Conservation (phyloP, 2,113 vertebrate genomes). For the Cricetomys ansorgei region DNA sequence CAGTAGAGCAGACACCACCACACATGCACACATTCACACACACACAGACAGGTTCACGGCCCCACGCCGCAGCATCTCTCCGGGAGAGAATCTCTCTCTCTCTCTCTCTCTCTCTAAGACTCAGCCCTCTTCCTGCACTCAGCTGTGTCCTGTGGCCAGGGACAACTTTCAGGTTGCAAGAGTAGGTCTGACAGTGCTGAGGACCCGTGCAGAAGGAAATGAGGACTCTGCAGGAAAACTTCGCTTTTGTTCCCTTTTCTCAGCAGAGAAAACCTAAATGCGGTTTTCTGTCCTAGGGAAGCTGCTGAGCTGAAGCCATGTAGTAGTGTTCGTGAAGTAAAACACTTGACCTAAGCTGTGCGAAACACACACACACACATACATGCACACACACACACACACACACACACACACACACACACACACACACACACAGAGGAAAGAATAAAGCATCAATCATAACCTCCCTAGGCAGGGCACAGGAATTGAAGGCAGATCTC, state of each 20-base stretch:
- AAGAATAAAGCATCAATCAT: not conserved
- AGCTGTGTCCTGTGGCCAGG: not conserved
- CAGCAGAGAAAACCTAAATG: not conserved
- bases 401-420: not conserved
- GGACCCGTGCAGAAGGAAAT: not conserved
- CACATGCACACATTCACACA: not conserved
- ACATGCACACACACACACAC: not conserved
- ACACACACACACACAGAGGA: not conserved
- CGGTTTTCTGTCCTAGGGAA: slow-evolving; percentile 7
- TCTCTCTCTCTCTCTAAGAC: not conserved
- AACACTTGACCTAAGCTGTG: not conserved
- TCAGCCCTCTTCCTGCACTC: slow-evolving; percentile 19
- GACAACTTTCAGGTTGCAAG: not conserved
- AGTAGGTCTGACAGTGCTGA: not conserved
- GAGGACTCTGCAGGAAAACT: not conserved
- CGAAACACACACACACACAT: not conserved
- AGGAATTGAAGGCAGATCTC: not conserved
- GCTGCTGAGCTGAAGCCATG: not conserved
- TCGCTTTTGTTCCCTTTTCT: not conserved
- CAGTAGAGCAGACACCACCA: not conserved
- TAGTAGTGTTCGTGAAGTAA: not conserved
- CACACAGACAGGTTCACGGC: not conserved
- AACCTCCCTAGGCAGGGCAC: not conserved
- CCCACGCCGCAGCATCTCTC: not conserved
- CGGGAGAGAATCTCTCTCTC: not conserved